Percentiles rank a stretch among this genome's conserved stretches.
These are phyloP conservation scores for Melanotaenia maccullochi DNA, from an alignment of 2,797 vertebrate species.

Conservation along the genomic window DNA sequence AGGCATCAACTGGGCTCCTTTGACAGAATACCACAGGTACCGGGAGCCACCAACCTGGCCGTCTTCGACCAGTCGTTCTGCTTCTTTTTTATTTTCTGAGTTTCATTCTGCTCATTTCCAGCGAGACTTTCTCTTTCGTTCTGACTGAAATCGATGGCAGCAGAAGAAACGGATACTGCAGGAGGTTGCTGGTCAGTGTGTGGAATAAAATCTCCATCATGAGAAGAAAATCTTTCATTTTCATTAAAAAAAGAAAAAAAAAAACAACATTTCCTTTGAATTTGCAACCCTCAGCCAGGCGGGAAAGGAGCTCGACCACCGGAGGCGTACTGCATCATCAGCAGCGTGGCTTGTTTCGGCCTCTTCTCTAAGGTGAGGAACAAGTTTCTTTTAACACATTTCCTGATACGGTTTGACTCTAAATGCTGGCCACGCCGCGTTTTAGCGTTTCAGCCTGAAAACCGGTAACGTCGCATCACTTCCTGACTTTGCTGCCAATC, in stretches of 20 bases:
- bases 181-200: conserved; percentile 90
- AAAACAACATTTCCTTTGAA: neutral
- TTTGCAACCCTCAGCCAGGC: conserved; percentile 78
- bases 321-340: conserved; percentile 96
- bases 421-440: too few relatives aligned
- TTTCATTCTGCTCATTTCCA: conserved; percentile 51
- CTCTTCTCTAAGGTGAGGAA: conserved; percentile 92
- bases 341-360: conserved; percentile 92
- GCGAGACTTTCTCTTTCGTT: conserved; percentile 96
- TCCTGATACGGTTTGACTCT: too few relatives aligned
- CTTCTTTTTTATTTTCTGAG: neutral
- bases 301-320: conserved; percentile 90
- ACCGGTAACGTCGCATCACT: too few relatives aligned
- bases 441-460: too few relatives aligned
- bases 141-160: conserved; percentile 94
- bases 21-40: conserved; percentile 90
- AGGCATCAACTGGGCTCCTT: conserved; percentile 88
- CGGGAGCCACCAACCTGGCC: neutral
- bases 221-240: neutral
- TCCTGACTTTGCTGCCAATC: too few relatives aligned
- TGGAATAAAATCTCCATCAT: neutral
- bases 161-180: conserved; percentile 95
- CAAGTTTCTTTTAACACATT: neutral
- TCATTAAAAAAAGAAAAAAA: neutral
- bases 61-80: neutral